Percentiles rank a stretch among this genome's conserved stretches.
Evolutionary conservation across 2,113 vertebrate genomes (phyloP).

Genomic region (Myodes glareolus): DNA sequence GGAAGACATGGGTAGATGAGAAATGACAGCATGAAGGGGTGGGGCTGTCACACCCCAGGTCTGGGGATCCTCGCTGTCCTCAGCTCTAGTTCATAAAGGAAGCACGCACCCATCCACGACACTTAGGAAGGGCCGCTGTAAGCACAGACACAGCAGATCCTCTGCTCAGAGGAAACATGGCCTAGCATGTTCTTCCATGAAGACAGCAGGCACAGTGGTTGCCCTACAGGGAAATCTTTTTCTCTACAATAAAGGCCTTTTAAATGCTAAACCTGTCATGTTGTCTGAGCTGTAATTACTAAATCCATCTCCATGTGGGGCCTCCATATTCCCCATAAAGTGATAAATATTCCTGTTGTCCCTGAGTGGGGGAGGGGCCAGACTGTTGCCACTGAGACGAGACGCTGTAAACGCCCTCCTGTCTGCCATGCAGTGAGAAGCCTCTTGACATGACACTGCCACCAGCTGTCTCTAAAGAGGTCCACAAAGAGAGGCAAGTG

Average conservation of each 20-base stretch:
- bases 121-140: accelerated
- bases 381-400: accelerated
- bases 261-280: not conserved
- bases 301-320: not conserved
- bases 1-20: not conserved
- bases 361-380: not conserved
- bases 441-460: not conserved
- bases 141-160: accelerated
- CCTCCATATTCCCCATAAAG: no score
- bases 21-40: not conserved
- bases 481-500: not conserved
- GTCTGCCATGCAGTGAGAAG: not conserved
- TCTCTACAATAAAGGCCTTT: not conserved
- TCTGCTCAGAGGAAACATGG: accelerated
- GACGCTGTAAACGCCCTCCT: not conserved
- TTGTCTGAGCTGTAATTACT: not conserved
- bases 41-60: accelerated
- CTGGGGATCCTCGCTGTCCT: accelerated
- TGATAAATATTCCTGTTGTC: no score
- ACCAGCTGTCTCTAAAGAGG: not conserved
- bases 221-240: not conserved
- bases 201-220: accelerated
- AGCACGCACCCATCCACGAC: accelerated
- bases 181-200: not conserved
- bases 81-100: no score